phyloP scores from a whole-genome alignment of 2,797 vertebrate species.

The Crenichthys baileyi region DNA sequence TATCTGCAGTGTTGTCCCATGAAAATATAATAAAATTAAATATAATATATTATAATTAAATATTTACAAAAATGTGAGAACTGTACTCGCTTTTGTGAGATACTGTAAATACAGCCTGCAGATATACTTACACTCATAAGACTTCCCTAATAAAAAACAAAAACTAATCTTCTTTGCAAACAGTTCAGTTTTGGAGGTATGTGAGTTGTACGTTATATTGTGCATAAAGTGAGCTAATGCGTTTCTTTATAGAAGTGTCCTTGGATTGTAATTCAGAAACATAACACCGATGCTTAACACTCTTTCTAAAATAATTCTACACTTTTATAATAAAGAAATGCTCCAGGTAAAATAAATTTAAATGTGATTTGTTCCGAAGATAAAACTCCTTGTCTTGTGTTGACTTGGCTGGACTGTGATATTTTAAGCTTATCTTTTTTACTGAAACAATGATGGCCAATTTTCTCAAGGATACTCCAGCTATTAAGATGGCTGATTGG shows the following conservation, averaged over 20 bases:
- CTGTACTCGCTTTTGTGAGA: no score
- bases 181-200: slow-evolving; percentile 24
- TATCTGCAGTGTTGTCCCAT: no score
- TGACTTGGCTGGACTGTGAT: slow-evolving; percentile 28
- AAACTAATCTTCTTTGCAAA: slow-evolving; percentile 58
- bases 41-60: no score
- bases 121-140: slow-evolving; percentile 61
- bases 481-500: slow-evolving; percentile 72
- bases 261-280: slow-evolving; percentile 30
- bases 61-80: no score
- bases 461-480: slow-evolving; percentile 75
- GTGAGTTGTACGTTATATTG: slow-evolving; percentile 25
- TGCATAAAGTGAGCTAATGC: slow-evolving; percentile 21
- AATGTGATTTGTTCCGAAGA: slow-evolving; percentile 31
- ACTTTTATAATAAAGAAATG: slow-evolving; percentile 27
- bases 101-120: slow-evolving; percentile 48
- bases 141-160: slow-evolving; percentile 68
- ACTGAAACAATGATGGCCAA: slow-evolving; percentile 62
- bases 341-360: slow-evolving; percentile 36
- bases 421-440: slow-evolving; percentile 52
- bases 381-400: slow-evolving; percentile 41
- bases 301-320: slow-evolving; percentile 18
- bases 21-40: no score
- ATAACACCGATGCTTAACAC: slow-evolving; percentile 12
- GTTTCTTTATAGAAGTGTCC: slow-evolving; percentile 26